A percentile compares a stretch with the other conserved stretches of the same genome.
phyloP scores from a whole-genome alignment of 2,113 vertebrate genomes.

The Caretta caretta region DNA sequence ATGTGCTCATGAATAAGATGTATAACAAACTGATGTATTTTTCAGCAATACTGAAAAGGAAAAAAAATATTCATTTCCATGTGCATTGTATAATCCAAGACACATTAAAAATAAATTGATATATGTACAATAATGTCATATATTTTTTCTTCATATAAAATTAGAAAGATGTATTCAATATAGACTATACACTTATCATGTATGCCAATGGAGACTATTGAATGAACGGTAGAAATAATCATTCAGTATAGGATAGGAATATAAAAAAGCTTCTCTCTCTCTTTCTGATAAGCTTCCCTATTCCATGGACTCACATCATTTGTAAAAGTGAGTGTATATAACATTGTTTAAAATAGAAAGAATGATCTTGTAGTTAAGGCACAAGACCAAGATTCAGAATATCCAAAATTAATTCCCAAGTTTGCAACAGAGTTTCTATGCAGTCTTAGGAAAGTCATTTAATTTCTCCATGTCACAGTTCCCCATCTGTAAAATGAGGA shows the following conservation, averaged over 20 bases:
- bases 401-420: background rate
- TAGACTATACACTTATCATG: background rate
- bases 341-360: background rate
- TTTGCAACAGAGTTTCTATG: background rate
- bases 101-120: slow-evolving; percentile 67
- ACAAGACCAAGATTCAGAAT: background rate
- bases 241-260: background rate
- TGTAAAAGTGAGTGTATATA: background rate
- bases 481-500: background rate
- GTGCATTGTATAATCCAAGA: slow-evolving; percentile 29
- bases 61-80: slow-evolving; percentile 32
- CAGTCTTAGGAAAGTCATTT: background rate
- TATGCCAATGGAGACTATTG: background rate
- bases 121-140: slow-evolving; percentile 45
- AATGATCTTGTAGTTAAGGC: background rate
- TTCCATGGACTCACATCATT: background rate
- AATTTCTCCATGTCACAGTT: background rate
- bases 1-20: slow-evolving; percentile 70
- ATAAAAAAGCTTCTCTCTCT: background rate
- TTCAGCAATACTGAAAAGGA: slow-evolving; percentile 58
- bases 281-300: background rate
- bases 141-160: slow-evolving; percentile 32
- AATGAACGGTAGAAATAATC: background rate
- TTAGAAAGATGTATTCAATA: slow-evolving; percentile 34
- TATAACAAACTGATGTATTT: slow-evolving; percentile 57